These are phyloP conservation scores for Anneissia japonica DNA, from an alignment of 35 echinoderm and acorn worm species.

Conservation along the genomic window DNA sequence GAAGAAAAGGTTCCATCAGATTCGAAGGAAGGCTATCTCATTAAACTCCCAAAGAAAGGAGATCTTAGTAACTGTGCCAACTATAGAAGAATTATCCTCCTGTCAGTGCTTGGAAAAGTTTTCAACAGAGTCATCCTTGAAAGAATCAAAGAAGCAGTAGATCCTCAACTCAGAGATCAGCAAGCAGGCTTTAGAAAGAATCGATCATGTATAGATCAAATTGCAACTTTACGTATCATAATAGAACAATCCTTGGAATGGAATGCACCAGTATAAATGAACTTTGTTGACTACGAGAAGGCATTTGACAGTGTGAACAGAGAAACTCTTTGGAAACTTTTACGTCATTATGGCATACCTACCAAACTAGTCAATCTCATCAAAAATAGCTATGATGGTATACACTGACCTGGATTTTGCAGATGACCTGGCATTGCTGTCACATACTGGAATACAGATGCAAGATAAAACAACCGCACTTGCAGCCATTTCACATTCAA, in stretches of 20 bases:
- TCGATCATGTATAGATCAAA: slow-evolving; percentile 18
- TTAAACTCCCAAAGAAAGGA: slow-evolving; percentile 5
- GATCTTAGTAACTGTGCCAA: slow-evolving; percentile 9
- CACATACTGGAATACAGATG: neutral
- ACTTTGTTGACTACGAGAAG: too few species aligned
- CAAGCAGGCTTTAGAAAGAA: slow-evolving; percentile 8
- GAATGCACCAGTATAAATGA: too few species aligned
- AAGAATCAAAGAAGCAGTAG: slow-evolving; percentile 11
- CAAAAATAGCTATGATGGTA: neutral
- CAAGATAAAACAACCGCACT: slow-evolving; percentile 17
- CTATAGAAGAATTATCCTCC: slow-evolving; percentile 11
- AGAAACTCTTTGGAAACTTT: neutral
- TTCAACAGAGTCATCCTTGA: slow-evolving; percentile 1
- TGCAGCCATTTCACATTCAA: slow-evolving; percentile 7
- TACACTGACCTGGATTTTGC: neutral
- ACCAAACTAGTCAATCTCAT: neutral
- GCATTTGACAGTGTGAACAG: neutral
- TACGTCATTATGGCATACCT: slow-evolving; percentile 14
- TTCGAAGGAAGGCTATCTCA: neutral
- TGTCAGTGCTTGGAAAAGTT: slow-evolving; percentile 5
- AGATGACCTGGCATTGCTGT: neutral
- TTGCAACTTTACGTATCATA: slow-evolving; percentile 20
- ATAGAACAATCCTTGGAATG: neutral
- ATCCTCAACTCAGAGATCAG: slow-evolving; percentile 6
- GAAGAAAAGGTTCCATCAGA: too few species aligned